Base-by-base conservation (phyloP, 2,797 vertebrate genomes). In the Botia almorhae region DNA sequence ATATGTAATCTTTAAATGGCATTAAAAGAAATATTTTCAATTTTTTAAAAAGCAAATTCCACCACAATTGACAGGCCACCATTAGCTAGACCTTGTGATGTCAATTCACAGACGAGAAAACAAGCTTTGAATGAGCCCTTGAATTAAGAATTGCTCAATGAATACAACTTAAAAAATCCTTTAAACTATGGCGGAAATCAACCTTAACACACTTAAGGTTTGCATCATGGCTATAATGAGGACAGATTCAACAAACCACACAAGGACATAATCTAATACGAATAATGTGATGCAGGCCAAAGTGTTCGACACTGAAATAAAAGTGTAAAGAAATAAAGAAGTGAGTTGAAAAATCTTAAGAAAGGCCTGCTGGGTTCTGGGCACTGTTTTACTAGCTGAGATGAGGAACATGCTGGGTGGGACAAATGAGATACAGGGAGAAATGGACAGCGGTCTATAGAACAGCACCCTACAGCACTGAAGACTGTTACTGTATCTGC, bases 101-200 rank as follows among this genome's bases (percentile, higher is more conserved):
- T 55, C 83, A 74, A 56, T 81, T 21, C 14, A 64, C 19, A 70
- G 75, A 73, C 53, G 63, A 69, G 73, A 81, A 82, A 85, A 80
- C 77, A 74, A 69, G n/a, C 55, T 46, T 72, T 81, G 60, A 83
- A 83, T 83, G 83, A 80, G 74, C 81, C 73, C 69, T 85, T 74
- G 77, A 80, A 73, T 82, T 74, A 74, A 76, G 64, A 76, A 50
- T 70, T 65, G 39, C 70, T 61, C 58, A 55, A 71, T 74, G 43
- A 82, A 77, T 73, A 69, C 7, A 13, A 64, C 63, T 74, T 58
- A 43, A 79, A 80, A 77, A 71, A 64, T 61, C 6, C 23, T 23
- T 60, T 13, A 26, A 29, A 14, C 64, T 36, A 64, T 29, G 23
- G 12, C 36, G 48, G 60, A 80, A 78, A 82, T 76, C 68, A 82